phyloP scores from a whole-genome alignment of 30 jellyfish, hydroid and myxozoan genomes.

The Hydractinia echinata region DNA sequence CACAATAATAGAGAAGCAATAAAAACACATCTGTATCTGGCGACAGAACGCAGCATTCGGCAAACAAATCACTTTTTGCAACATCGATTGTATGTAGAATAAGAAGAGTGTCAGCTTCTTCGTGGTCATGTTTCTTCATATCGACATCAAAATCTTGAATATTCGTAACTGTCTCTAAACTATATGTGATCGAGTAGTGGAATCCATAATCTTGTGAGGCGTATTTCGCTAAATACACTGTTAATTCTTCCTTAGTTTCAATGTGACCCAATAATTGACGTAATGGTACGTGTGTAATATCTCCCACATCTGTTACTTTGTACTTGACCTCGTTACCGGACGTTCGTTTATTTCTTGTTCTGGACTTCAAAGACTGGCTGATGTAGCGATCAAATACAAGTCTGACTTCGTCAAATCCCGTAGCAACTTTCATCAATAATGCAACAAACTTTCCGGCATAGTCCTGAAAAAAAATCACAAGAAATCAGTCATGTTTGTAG shows the following conservation, averaged over 20 bases:
- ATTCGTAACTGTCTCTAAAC: slow-evolving; percentile 22
- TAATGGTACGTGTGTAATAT: slow-evolving; percentile 11
- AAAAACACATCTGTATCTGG: too few relatives aligned
- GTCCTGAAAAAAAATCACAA: too few relatives aligned
- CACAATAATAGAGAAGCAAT: too few relatives aligned
- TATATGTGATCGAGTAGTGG: slow-evolving; percentile 29
- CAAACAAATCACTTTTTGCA: background rate
- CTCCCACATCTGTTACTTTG: slow-evolving; percentile 18
- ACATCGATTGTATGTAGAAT: background rate
- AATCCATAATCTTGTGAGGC: background rate
- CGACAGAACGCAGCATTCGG: too few relatives aligned
- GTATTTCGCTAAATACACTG: slow-evolving; percentile 26
- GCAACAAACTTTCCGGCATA: too few relatives aligned
- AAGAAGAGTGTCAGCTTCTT: slow-evolving; percentile 40
- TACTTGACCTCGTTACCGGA: slow-evolving; percentile 15
- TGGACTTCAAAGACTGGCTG: too few relatives aligned
- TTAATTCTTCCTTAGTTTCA: slow-evolving; percentile 22
- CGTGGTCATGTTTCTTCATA: slow-evolving; percentile 37
- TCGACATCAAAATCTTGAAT: slow-evolving; percentile 3
- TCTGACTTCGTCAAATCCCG: too few relatives aligned
- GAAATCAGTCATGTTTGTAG: too few relatives aligned
- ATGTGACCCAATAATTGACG: slow-evolving; percentile 29
- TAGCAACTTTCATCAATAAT: too few relatives aligned
- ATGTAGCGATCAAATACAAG: too few relatives aligned
- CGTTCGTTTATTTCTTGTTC: too few relatives aligned